Base-by-base conservation (phyloP, 2,797 vertebrate species). In the Margarornis squamiger region DNA sequence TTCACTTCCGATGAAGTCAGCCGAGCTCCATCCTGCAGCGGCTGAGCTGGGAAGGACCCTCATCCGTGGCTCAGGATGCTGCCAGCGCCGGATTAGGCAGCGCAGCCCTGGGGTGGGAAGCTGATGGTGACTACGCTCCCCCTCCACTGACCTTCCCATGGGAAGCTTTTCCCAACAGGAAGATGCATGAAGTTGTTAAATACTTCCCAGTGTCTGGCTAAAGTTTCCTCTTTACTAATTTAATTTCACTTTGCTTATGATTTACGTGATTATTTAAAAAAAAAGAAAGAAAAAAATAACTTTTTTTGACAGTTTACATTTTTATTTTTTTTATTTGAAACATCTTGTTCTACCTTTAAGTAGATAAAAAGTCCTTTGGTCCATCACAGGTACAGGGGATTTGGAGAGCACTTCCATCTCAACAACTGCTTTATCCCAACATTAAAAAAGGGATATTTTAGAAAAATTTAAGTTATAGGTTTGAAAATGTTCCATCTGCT, bases 1-100 rank as follows among this genome's bases (percentile, higher is more conserved):
- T 88, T 80, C 3, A 4, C 90, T 96, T 96, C 93, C 86, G 94
- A 95, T 95, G 94, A 90, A 91, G 86, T 96, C 94, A 97, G 90
- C 21, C 2, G 3, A 78, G 9, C 71, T 79, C 62, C 0, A 0
- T 78, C 73, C 71, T 68, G 52, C 41, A 32, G 70, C 5, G 1
- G 61, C 30, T 2, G 18, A 88, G 85, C 68, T 0, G 61, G 87
- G 81, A 67, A 61, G 79, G 90, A 83, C 62, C 51, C 1, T 39
- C 84, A 71, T 86, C 91, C 34, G 13, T 18, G 0, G 5, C 77
- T 78, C 27, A 5, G 1, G 23, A 18, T 15, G 30, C 86, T 95
- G 95, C 92, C 94, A 93, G 77, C 1, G 1, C 79, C 3, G 51
- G 78, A 68, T 94, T 45, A 88, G 72, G 67, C 87, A 72, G 36